These are phyloP conservation scores for Eudyptes chrysolophus DNA, from an alignment of 2,113 vertebrate genomes.

Conservation along the genomic window DNA sequence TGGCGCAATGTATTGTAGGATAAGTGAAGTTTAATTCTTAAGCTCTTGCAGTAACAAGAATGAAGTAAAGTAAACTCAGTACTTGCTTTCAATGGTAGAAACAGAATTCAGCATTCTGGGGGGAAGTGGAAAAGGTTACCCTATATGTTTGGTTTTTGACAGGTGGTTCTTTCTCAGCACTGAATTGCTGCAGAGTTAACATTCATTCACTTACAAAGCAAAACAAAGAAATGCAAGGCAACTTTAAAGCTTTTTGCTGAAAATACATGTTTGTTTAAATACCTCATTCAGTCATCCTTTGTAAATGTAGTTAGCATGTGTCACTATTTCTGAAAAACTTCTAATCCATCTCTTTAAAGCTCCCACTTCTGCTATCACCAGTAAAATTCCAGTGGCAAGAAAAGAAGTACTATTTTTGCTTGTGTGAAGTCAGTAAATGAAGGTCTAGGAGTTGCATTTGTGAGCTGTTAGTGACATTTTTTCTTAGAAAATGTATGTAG, in stretches of 20 bases:
- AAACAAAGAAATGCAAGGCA: neutral
- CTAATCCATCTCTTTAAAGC: neutral
- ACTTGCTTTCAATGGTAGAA: neutral
- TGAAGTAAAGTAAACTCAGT: neutral
- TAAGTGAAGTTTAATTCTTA: neutral
- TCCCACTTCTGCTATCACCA: neutral
- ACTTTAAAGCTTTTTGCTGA: neutral
- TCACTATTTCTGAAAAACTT: constrained; percentile 8
- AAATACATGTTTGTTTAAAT: neutral
- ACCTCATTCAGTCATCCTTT: neutral
- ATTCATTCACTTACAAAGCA: neutral
- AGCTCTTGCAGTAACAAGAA: neutral
- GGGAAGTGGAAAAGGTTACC: neutral
- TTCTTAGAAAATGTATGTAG: neutral
- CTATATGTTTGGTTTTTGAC: neutral
- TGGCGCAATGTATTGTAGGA: neutral
- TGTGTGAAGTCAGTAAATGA: neutral
- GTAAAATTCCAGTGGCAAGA: neutral
- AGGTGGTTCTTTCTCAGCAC: neutral
- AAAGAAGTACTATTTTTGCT: neutral
- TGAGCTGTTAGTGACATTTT: neutral
- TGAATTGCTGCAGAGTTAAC: neutral
- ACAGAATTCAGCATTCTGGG: neutral
- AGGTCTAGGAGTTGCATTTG: neutral
- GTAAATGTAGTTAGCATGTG: neutral